Conservation (phyloP, 2,797 vertebrate genomes). For the Hybognathus amarus region DNA sequence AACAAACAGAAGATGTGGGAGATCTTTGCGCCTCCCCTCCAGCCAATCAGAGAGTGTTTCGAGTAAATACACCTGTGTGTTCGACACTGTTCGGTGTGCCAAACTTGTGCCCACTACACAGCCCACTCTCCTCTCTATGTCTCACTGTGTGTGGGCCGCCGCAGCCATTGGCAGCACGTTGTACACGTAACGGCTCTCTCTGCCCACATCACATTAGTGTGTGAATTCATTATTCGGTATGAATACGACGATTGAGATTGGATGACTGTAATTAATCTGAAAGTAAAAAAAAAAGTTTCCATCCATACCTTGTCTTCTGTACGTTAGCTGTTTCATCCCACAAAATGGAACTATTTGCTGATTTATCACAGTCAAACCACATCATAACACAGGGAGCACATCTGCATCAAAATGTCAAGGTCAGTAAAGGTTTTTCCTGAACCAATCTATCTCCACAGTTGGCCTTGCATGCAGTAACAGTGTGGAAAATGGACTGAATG, state of each 20-base stretch:
- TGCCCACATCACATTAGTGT: slow-evolving; percentile 42
- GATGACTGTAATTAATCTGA: slow-evolving; percentile 20
- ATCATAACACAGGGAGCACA: not conserved
- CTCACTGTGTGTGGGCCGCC: slow-evolving; percentile 48
- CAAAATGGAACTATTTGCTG: not conserved
- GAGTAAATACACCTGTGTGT: slow-evolving; percentile 43
- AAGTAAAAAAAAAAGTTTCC: not conserved
- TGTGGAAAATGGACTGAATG: not conserved
- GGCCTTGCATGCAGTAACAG: not conserved
- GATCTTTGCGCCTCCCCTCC: slow-evolving; percentile 28
- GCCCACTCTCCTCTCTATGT: slow-evolving; percentile 39
- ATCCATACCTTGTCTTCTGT: not conserved
- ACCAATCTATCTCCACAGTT: not conserved
- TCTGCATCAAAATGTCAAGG: slow-evolving; percentile 30
- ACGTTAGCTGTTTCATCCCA: not conserved
- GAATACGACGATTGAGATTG: slow-evolving; percentile 2
- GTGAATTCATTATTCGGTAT: slow-evolving; percentile 19
- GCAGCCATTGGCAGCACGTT: slow-evolving; percentile 44
- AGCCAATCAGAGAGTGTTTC: slow-evolving; percentile 35
- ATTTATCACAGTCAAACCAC: not conserved
- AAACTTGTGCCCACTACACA: slow-evolving; percentile 44
- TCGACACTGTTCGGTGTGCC: slow-evolving; percentile 40
- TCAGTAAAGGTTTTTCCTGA: not conserved
- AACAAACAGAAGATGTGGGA: slow-evolving; percentile 23
- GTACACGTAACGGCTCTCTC: slow-evolving; percentile 46